Evolutionary conservation across 2,888 invertebrate species (phyloP).

Genomic region (Phytoseiulus persimilis): DNA sequence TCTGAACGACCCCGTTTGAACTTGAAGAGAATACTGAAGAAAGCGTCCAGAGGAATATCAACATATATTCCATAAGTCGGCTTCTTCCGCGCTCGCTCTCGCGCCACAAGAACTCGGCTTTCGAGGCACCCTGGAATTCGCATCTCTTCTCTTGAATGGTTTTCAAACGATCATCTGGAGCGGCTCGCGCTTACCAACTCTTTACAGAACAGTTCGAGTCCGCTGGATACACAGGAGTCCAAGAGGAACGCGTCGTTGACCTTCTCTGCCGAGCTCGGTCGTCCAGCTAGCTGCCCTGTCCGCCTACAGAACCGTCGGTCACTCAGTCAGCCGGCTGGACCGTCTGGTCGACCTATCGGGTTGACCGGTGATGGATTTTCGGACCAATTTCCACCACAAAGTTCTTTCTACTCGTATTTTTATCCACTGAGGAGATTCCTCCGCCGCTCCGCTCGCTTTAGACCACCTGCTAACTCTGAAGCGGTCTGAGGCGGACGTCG

Average conservation of each 20-base stretch:
- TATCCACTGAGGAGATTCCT: neutral
- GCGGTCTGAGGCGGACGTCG: neutral
- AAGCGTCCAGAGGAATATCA: too few species aligned
- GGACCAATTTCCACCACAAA: slow-evolving; percentile 5
- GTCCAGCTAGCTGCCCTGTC: neutral
- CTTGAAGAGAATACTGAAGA: too few species aligned
- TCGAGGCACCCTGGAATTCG: too few species aligned
- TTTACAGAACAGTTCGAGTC: too few species aligned
- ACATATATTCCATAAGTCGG: too few species aligned
- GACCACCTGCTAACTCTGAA: neutral
- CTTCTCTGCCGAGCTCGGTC: neutral
- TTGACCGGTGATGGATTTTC: neutral
- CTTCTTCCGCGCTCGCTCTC: too few species aligned
- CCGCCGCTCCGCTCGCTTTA: neutral
- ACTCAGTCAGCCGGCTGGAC: neutral
- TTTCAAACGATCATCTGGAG: too few species aligned
- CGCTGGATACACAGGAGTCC: neutral
- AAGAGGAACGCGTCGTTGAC: neutral
- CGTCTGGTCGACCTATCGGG: neutral
- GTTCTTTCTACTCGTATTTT: neutral
- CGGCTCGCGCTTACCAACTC: too few species aligned
- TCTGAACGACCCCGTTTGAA: too few species aligned
- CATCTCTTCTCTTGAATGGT: too few species aligned
- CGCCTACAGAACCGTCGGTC: neutral
- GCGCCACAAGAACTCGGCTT: too few species aligned